A percentile compares a stretch with the other conserved stretches of the same genome.
These are phyloP conservation scores for Listronotus bonariensis DNA, from an alignment of 1,140 invertebrate genomes.

Conservation along the genomic window DNA sequence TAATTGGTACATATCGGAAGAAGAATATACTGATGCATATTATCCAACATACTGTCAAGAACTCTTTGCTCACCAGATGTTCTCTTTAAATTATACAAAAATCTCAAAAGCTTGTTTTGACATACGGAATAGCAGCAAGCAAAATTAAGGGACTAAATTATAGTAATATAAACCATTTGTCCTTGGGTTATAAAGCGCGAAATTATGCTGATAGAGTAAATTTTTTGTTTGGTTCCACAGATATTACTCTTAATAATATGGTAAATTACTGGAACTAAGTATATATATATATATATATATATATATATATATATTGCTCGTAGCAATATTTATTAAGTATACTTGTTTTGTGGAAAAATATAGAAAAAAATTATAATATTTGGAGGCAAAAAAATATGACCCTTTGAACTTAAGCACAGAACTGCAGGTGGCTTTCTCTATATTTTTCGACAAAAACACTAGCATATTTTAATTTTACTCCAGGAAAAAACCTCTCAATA, in stretches of 20 bases:
- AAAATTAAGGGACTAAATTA: slow-evolving; percentile 59
- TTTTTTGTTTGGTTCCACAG: slow-evolving; percentile 3
- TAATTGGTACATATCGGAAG: slow-evolving; percentile 76
- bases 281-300: too few species aligned
- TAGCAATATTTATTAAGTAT: too few species aligned
- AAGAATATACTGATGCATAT: slow-evolving; percentile 65
- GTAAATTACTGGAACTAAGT: not conserved
- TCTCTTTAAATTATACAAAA: slow-evolving; percentile 59
- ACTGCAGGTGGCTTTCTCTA: too few species aligned
- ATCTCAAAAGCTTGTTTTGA: slow-evolving; percentile 61
- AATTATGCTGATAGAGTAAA: not conserved
- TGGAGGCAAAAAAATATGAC: too few species aligned
- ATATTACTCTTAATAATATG: not conserved
- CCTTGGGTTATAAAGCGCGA: not conserved
- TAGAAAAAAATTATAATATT: too few species aligned
- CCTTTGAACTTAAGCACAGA: too few species aligned
- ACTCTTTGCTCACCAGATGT: slow-evolving; percentile 74
- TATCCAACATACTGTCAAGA: slow-evolving; percentile 74
- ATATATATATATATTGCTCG: too few species aligned
- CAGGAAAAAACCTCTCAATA: too few species aligned
- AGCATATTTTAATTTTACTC: too few species aligned
- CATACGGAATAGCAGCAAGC: slow-evolving; percentile 73
- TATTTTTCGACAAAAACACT: too few species aligned
- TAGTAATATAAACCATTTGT: not conserved
- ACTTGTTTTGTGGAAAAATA: too few species aligned